Base-by-base conservation (phyloP, 2,113 vertebrate species). In the Hoplias malabaricus region DNA sequence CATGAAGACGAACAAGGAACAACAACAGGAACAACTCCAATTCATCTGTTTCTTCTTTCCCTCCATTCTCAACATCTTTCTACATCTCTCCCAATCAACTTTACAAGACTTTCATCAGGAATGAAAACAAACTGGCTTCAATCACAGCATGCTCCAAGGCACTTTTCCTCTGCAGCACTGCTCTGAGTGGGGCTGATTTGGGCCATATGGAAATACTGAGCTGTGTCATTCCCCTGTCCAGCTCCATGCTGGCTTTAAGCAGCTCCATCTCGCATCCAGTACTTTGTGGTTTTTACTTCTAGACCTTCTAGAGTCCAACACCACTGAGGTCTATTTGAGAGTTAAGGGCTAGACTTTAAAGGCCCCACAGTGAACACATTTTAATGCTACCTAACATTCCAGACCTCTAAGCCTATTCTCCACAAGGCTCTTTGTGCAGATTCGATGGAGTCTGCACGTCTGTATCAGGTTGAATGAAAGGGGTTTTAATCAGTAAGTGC, bases 21-120 rank as follows among this genome's bases (percentile, higher is more conserved):
- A 69, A 73, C 9, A 62, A 13, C 34, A 73, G 66, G 54, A 69
- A 61, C 4, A 16, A n/a, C 63, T 78, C 11, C n/a, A 67, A 33
- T 38, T 34, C 80, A 78, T 75, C 70, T 82, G 75, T 74, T 77
- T 25, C 34, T 31, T 72, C 25, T 54, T 73, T 73, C n/a, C 57
- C 56, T 73, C 36, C 0, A 27, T 50, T 46, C n/a, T 0, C 33
- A 61, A 33, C 5, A 34, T 73, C 23, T 16, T 48, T 31, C 46
- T 53, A 43, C 34, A 56, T 46, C 27, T 70, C 43, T 34, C 59
- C 43, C 36, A 42, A 25, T 23, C 42, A 71, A 53, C 48, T 23
- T 31, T 46, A 54, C 1, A 23, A 56, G 21, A 38, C 50, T 77
- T 67, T 72, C 50, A 25, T 72, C 50, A 50, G 21, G 36, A 75